Evolutionary conservation across 2,888 invertebrate species (phyloP).

Genomic region (Taphrorychus bicolor): DNA sequence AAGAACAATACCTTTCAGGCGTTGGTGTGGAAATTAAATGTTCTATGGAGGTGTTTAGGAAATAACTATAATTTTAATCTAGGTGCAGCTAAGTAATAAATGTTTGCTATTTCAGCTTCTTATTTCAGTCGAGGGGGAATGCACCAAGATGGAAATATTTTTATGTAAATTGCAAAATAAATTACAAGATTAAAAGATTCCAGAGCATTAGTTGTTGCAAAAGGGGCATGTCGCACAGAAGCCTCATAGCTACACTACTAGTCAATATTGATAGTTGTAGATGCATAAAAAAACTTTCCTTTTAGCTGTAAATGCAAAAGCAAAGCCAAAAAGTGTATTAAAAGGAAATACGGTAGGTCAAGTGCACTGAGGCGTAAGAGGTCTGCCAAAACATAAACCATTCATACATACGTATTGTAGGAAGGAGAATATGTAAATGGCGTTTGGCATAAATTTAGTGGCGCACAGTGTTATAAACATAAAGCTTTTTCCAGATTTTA

Average conservation of each 20-base stretch:
- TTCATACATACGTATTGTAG: conserved; percentile 17
- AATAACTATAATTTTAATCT: background rate
- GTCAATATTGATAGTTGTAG: too few species aligned
- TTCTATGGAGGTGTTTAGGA: conserved; percentile 4
- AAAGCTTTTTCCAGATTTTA: conserved; percentile 19
- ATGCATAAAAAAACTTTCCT: too few species aligned
- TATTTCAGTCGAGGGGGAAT: too few species aligned
- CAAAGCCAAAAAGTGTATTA: background rate
- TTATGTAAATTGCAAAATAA: too few species aligned
- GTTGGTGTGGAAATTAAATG: background rate
- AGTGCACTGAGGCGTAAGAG: conserved; percentile 15
- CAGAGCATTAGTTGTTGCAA: too few species aligned
- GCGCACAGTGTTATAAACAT: conserved; percentile 26
- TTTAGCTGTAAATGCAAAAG: too few species aligned
- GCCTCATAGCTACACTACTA: too few species aligned
- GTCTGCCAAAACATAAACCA: conserved; percentile 31
- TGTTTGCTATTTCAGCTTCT: background rate
- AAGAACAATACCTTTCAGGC: conserved; percentile 12
- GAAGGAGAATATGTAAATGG: conserved; percentile 22
- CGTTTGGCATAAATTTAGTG: conserved; percentile 30
- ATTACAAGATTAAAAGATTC: too few species aligned
- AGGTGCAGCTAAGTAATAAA: background rate
- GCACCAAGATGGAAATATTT: too few species aligned
- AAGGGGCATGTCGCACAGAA: too few species aligned
- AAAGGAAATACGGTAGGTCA: conserved; percentile 18